Base-by-base conservation (phyloP, 2,888 invertebrate species). In the Labia minor region DNA sequence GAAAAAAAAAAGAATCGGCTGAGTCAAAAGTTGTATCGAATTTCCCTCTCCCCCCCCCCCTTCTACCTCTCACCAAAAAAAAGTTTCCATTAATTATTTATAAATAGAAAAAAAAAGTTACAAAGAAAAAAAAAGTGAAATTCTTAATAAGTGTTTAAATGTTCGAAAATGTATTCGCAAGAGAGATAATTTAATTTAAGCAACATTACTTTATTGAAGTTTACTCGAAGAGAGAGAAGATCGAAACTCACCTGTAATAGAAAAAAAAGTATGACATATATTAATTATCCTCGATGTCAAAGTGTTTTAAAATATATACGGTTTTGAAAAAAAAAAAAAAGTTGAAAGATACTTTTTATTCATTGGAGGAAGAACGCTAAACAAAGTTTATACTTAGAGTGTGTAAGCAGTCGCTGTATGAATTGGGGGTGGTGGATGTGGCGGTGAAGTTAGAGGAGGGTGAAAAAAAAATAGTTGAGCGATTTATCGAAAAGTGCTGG, bases 281-380 rank as follows among this genome's bases (percentile, higher is more conserved):
- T 49, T 49, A 49, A 49, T 49, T 49, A 49, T 49, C 49, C 2
- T 16, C 16, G 49, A 49, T 49, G 49, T 49, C 49, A 49, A 14
- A 26, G 26, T 26, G 26, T 8, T 26, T 26, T 26, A 26, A 26
- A 26, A 26, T 26, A 26, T 26, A 26, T 26, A 26, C 26, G 3
- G 3, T 26, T 6, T 26, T 6, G 26, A 49, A 33, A 33, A 33
- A 33, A 33, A 8, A 33, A 8, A 33, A n/a, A 49, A 49, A 49
- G 49, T 49, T 49, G 49, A 49, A 49, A 49, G 49, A n/a, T 49
- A 49, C 14, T 49, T 49, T 49, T 49, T 49, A 49, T 49, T 49
- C 49, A 49, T 49, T 49, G 49, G 49, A 49, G 8, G 49, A 49
- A 49, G 49, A 49, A 26, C 26, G 26, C 16, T 49, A 49, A 33